Conservation (phyloP, 2,888 invertebrate species). For the Leucoma salicis region DNA sequence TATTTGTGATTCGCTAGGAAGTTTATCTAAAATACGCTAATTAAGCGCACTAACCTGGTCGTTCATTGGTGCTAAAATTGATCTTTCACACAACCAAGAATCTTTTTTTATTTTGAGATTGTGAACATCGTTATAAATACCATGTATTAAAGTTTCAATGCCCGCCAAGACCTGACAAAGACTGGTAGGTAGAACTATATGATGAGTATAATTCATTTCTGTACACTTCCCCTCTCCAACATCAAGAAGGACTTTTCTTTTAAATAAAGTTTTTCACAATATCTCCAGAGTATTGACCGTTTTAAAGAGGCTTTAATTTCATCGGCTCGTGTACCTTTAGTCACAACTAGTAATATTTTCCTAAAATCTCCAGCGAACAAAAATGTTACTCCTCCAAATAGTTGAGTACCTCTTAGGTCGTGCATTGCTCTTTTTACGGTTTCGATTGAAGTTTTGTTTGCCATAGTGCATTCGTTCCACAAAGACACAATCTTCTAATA, state of each 20-base stretch:
- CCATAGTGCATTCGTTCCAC: background rate
- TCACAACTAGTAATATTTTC: slow-evolving; percentile 1
- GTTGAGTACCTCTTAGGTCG: background rate
- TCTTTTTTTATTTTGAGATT: too few species aligned
- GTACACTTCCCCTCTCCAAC: background rate
- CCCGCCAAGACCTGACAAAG: too few species aligned
- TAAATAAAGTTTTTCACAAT: slow-evolving; percentile 5
- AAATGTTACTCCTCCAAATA: background rate
- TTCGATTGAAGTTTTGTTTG: background rate
- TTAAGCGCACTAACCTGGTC: too few species aligned
- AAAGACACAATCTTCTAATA: slow-evolving; percentile 1
- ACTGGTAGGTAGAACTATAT: too few species aligned
- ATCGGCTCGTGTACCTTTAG: slow-evolving; percentile 1
- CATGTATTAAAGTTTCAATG: too few species aligned
- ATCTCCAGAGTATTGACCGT: slow-evolving; percentile 4
- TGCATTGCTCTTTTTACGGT: background rate
- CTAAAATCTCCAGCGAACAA: slow-evolving; percentile 2
- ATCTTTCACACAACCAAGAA: too few species aligned
- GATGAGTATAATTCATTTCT: too few species aligned
- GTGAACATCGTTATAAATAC: too few species aligned
- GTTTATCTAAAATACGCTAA: too few species aligned
- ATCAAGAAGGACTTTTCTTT: too few species aligned
- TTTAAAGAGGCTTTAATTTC: slow-evolving; percentile 4
- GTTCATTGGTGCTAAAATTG: too few species aligned
- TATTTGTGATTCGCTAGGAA: too few species aligned